Base-by-base conservation (phyloP, 2,888 invertebrate species). In the Diarsia rubi region DNA sequence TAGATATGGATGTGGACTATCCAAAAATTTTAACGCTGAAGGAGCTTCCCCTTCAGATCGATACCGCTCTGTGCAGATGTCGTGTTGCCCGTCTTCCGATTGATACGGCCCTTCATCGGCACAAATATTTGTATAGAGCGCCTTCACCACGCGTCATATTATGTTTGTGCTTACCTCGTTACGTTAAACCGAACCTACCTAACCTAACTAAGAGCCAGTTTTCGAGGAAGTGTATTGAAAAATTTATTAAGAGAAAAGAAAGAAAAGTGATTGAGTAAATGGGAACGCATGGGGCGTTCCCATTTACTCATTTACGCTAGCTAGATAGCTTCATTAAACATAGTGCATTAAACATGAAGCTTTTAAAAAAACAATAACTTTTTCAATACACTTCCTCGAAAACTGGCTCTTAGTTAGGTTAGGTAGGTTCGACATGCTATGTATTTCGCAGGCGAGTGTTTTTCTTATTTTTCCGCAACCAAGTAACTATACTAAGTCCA, bases 41-140 rank as follows among this genome's bases (percentile, higher is more conserved):
- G 57, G 42, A 57, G 49, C 19, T n/a, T 19, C 24, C 27, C 11
- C 12, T 42, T 12, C 11, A 24, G 66, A 72, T 82, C 83, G 71
- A 83, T 83, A 80, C 31, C n/a, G 60, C 49, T 81, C 54, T 44
- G 68, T 77, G 73, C 80, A 77, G 66, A 65, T 73, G 59, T 54
- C 66, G 54, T 83, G 76, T 83, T 83, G 80, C 52, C 57, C 63
- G 52, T 45, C 59, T 68, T 69, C 31, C 73, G 66, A 42, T 84
- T 69, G 73, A 74, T 75, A 60, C 45, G 52, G 77, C 72, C 70
- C 70, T 78, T 73, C 63, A 73, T 70, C 71, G 73, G 70, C 78
- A 78, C 81, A 85, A 85, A 85, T 85, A 83, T 85, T 85, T 83
- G 60, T 71, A 65, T 72, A 57, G 64, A 47, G 57, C 49, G 52